These are phyloP conservation scores for Axea sp. DNA, from an alignment of 2,888 invertebrate genomes.

Conservation along the genomic window DNA sequence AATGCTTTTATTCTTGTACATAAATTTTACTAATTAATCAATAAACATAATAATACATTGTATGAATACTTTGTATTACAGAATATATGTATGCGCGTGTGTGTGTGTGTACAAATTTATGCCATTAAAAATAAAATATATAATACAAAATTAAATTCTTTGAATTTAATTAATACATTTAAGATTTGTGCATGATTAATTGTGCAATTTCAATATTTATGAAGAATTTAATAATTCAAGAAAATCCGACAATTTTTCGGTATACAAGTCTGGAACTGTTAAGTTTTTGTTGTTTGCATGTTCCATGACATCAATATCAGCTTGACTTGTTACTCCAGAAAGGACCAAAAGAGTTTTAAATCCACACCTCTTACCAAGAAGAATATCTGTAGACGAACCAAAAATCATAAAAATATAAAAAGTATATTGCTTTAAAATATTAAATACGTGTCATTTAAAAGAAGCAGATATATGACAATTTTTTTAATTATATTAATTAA, in stretches of 20 bases:
- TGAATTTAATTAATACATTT: no score
- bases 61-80: not conserved
- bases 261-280: constrained; percentile 78
- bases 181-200: no score
- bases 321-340: constrained; percentile 87
- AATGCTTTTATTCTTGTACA: constrained; percentile 35
- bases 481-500: no score
- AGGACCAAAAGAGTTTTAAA: constrained; percentile 93
- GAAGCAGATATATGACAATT: no score
- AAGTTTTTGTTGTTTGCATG: constrained; percentile 62
- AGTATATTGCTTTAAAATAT: not conserved
- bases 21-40: no score
- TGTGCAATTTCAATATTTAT: no score
- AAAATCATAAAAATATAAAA: constrained; percentile 71
- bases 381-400: constrained; percentile 93
- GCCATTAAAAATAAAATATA: no score
- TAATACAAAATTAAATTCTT: no score
- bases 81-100: not conserved
- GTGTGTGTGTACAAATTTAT: no score
- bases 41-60: constrained; percentile 1
- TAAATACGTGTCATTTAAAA: no score
- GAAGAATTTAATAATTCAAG: constrained; percentile 22
- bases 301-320: constrained; percentile 81
- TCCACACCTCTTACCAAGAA: constrained; percentile 92
- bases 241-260: constrained; percentile 76